Percentiles rank a stretch among this genome's conserved stretches.
Evolutionary conservation across 1,140 invertebrate species (phyloP).

Genomic region (Drosophila nannoptera): DNA sequence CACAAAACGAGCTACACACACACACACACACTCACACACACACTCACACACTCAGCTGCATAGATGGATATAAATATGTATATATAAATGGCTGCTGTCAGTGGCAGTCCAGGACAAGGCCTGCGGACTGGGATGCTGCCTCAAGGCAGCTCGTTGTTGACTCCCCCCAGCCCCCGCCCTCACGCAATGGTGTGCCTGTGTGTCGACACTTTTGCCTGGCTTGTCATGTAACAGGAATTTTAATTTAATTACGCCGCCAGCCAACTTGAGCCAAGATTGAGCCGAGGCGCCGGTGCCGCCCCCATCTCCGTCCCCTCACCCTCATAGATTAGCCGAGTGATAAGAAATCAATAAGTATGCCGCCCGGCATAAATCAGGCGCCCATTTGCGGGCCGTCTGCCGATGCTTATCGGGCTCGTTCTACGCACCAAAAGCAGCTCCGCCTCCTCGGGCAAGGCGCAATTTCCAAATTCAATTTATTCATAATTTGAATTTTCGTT

Average conservation of each 20-base stretch:
- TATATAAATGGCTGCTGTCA: conserved; percentile 1
- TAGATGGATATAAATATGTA: background rate
- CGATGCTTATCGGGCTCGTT: conserved; percentile 55
- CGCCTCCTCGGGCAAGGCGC: conserved; percentile 5
- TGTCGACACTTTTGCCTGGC: conserved; percentile 51
- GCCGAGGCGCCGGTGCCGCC: conserved; percentile 10
- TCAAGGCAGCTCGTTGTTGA: background rate
- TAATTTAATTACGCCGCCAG: conserved; percentile 68
- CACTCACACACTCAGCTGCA: background rate
- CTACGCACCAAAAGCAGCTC: conserved; percentile 4
- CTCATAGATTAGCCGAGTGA: conserved; percentile 61
- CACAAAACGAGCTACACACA: conserved; percentile 72
- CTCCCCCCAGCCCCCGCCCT: background rate
- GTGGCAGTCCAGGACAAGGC: conserved; percentile 47
- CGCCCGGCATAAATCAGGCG: conserved; percentile 64
- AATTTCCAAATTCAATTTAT: conserved; percentile 56
- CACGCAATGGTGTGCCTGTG: conserved; percentile 31
- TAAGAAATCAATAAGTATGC: conserved; percentile 68
- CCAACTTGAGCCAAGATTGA: conserved; percentile 29
- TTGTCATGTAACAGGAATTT: conserved; percentile 74
- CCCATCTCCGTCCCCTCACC: background rate
- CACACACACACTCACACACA: conserved; percentile 39
- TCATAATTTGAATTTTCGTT: conserved; percentile 59
- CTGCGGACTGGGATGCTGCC: conserved; percentile 47
- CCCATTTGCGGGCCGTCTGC: conserved; percentile 45